Conservation (phyloP, 2,797 vertebrate species). For the Sebastes hubbsi region DNA sequence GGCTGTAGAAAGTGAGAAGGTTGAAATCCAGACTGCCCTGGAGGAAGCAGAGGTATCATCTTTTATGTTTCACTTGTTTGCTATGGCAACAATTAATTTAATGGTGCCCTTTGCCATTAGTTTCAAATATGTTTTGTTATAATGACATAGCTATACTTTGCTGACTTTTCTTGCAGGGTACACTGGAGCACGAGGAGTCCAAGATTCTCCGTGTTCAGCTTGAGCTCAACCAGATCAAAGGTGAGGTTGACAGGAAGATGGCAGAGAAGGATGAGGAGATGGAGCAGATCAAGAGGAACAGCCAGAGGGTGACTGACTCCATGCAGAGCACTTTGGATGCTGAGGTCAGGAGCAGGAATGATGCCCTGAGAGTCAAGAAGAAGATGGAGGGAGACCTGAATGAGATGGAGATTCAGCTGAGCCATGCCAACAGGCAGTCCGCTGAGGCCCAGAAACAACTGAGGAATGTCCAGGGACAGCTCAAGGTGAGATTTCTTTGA, state of each 20-base stretch:
- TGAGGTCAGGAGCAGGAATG: conserved; percentile 90
- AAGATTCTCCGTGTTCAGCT: conserved; percentile 89
- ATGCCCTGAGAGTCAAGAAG: conserved; percentile 90
- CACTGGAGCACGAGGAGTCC: conserved; percentile 89
- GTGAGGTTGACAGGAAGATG: conserved; percentile 86
- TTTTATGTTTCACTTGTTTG: not conserved
- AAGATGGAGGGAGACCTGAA: conserved; percentile 92
- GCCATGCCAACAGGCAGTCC: conserved; percentile 86
- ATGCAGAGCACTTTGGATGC: conserved; percentile 87
- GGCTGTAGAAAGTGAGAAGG: conserved; percentile 85
- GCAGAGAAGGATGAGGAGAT: conserved; percentile 92
- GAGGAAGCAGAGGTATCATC: conserved; percentile 88
- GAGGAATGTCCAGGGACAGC: conserved; percentile 85
- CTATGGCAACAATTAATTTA: not conserved
- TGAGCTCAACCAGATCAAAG: conserved; percentile 88
- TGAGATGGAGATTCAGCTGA: conserved; percentile 91
- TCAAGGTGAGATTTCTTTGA: conserved; percentile 81
- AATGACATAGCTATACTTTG: not conserved
- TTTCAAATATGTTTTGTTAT: not conserved
- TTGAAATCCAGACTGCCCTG: conserved; percentile 85
- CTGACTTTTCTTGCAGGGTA: conserved; percentile 75
- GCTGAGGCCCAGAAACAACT: conserved; percentile 90
- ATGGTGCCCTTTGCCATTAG: not conserved
- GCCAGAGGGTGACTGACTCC: conserved; percentile 79
- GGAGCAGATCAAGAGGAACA: conserved; percentile 89